phyloP scores from a whole-genome alignment of 2,113 vertebrate species.

The Zeus faber region DNA sequence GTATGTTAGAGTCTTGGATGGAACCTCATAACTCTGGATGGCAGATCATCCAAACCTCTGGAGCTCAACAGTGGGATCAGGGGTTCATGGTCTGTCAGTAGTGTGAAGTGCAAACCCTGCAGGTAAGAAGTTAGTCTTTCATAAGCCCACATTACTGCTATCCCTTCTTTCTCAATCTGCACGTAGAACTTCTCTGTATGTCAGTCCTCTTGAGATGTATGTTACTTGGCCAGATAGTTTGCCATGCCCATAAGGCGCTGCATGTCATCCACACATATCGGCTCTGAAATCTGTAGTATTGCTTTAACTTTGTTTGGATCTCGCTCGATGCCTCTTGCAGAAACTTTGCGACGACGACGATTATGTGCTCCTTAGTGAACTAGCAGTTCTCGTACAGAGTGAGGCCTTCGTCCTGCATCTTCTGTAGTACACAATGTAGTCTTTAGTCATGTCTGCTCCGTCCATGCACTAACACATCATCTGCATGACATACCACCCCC shows the following conservation, averaged over 20 bases:
- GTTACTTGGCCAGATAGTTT: slow-evolving; percentile 18
- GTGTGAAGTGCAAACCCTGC: slow-evolving; percentile 9
- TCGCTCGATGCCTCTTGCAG: neutral
- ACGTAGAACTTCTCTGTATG: slow-evolving; percentile 23
- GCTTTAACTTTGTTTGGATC: slow-evolving; percentile 16
- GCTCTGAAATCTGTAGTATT: slow-evolving; percentile 17
- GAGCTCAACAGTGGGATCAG: slow-evolving; percentile 26
- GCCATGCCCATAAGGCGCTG: slow-evolving; percentile 14
- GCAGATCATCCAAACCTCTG: slow-evolving; percentile 28
- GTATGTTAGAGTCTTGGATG: slow-evolving; percentile 2
- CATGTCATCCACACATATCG: slow-evolving; percentile 5
- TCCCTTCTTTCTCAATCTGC: too few relatives aligned
- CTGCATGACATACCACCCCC: too few relatives aligned
- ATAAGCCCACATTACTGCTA: slow-evolving; percentile 27
- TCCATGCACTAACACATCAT: too few relatives aligned
- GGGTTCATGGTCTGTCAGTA: slow-evolving; percentile 34
- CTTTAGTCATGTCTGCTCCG: neutral
- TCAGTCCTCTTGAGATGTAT: slow-evolving; percentile 31
- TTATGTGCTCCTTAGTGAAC: slow-evolving; percentile 2
- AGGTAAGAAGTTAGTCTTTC: slow-evolving; percentile 24
- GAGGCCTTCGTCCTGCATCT: slow-evolving; percentile 2
- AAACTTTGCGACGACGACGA: slow-evolving; percentile 7
- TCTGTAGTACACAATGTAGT: slow-evolving; percentile 1
- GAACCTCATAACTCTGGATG: slow-evolving; percentile 15
- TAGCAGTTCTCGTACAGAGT: slow-evolving; percentile 19